Conservation (phyloP, 30 jellyfish, hydroid and myxozoan species). For the Chironex yamaguchii region DNA sequence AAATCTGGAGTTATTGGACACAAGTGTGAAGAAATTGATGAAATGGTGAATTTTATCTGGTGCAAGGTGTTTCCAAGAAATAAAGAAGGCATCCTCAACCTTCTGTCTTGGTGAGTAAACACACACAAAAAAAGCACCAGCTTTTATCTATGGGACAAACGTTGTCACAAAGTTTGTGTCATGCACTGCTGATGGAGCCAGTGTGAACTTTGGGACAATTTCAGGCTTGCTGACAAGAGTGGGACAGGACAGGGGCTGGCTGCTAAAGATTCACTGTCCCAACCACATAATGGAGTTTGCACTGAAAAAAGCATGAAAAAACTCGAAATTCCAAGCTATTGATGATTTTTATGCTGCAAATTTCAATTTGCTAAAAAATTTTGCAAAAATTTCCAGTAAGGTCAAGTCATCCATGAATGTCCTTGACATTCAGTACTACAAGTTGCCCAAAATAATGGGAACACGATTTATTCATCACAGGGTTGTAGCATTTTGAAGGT, state of each 20-base stretch:
- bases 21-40: slow-evolving; percentile 1
- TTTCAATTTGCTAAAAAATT: slow-evolving; percentile 55
- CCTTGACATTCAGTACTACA: slow-evolving; percentile 47
- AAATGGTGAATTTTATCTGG: slow-evolving; percentile 43
- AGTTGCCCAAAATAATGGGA: slow-evolving; percentile 62
- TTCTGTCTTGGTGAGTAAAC: slow-evolving; percentile 16
- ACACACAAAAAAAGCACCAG: slow-evolving; percentile 16
- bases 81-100: not conserved
- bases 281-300: slow-evolving; percentile 79
- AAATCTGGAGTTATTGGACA: slow-evolving; percentile 12
- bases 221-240: slow-evolving; percentile 59
- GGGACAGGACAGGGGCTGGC: slow-evolving; percentile 65
- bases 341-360: slow-evolving; percentile 64
- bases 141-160: slow-evolving; percentile 50
- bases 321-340: slow-evolving; percentile 23
- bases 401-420: slow-evolving; percentile 37
- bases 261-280: slow-evolving; percentile 69
- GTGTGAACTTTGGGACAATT: slow-evolving; percentile 68
- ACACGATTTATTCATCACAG: slow-evolving; percentile 80
- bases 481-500: slow-evolving; percentile 37
- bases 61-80: slow-evolving; percentile 46
- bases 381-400: slow-evolving; percentile 43
- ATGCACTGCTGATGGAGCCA: slow-evolving; percentile 77
- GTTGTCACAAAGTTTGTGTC: slow-evolving; percentile 42
- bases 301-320: slow-evolving; percentile 55